Base-by-base conservation (phyloP, 2,797 vertebrate genomes). In the Thaleichthys pacificus region DNA sequence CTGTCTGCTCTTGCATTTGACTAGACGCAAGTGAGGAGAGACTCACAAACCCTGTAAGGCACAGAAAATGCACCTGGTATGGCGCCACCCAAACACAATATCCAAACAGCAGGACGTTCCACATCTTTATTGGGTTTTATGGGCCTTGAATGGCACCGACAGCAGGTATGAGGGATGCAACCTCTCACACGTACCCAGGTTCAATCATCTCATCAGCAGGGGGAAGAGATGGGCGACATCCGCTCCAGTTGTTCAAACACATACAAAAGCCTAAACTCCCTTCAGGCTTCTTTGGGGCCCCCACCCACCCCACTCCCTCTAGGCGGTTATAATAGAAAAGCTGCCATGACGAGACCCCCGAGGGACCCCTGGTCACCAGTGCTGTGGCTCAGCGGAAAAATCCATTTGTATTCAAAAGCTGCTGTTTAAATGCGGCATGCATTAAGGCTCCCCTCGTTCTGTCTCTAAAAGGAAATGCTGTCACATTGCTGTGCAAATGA, bases 401-500 rank as follows among this genome's bases (percentile, higher is more conserved):
- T 1, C 77, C 74, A 93, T 93, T 92, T 89, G 85, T 86, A 92
- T 93, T 92, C 91, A 90, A 79, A 77, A 71, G 76, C 74, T 77
- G 76, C 24, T 21, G 72, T 82, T 87, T 83, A 80, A 70, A 79
- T 77, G 77, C 73, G 76, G 85, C 79, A 88, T 88, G 81, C 82
- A 92, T 91, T 90, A 85, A 81, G 83, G 77, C 80, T 81, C 11
- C 42, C 35, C 14, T 47, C 80, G 86, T 90, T 89, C 68, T 82
- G 80, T 80, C 77, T 84, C 82, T 85, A 76, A 79, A 77, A 86
- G 77, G 82, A 90, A 87, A 86, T 83, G 85, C 88, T 91, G 91
- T 90, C 88, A 86, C 85, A 89, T 91, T 90, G 87, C 70, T 89
- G 89, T 92, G 91, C 89, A 91, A 92, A 93, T 91, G 79, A 84